A percentile compares a stretch with the other conserved stretches of the same genome.
phyloP scores from a whole-genome alignment of 2,888 invertebrate genomes.

The Omphaloscelis lunosa region DNA sequence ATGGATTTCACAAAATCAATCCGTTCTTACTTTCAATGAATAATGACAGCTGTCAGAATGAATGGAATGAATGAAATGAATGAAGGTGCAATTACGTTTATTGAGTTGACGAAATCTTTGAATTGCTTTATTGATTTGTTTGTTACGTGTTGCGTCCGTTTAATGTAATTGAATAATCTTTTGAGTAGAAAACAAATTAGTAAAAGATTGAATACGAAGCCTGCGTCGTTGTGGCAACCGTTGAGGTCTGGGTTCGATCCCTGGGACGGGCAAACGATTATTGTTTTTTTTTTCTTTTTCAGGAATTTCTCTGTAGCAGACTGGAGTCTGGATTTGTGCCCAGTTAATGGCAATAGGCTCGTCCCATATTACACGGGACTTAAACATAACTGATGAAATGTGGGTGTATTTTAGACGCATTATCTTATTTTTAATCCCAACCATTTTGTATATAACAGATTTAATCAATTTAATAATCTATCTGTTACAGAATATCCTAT shows the following conservation, averaged over 20 bases:
- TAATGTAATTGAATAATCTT: constrained; percentile 42
- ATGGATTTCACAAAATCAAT: constrained; percentile 60
- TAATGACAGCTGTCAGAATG: constrained; percentile 47
- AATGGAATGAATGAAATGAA: constrained; percentile 55
- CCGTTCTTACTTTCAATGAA: constrained; percentile 51
- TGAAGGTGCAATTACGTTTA: constrained; percentile 50
- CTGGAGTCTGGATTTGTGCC: too few relatives aligned
- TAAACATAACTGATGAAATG: too few relatives aligned
- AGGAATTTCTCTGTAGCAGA: too few relatives aligned
- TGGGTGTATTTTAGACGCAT: too few relatives aligned
- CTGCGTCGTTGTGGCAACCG: neutral
- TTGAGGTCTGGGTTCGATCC: too few relatives aligned
- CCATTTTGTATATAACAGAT: neutral
- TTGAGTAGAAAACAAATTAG: constrained; percentile 17
- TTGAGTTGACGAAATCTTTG: constrained; percentile 40
- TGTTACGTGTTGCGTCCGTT: constrained; percentile 14
- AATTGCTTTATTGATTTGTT: constrained; percentile 36
- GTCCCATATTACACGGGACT: too few relatives aligned
- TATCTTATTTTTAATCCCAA: too few relatives aligned
- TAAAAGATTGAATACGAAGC: constrained; percentile 2
- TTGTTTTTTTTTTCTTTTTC: too few relatives aligned
- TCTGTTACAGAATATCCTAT: neutral
- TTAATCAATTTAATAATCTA: constrained; percentile 2
- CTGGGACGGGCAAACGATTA: too few relatives aligned
- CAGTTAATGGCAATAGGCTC: too few relatives aligned